These are phyloP conservation scores for Orthosia gracilis DNA, from an alignment of 2,888 invertebrate species.

Conservation along the genomic window DNA sequence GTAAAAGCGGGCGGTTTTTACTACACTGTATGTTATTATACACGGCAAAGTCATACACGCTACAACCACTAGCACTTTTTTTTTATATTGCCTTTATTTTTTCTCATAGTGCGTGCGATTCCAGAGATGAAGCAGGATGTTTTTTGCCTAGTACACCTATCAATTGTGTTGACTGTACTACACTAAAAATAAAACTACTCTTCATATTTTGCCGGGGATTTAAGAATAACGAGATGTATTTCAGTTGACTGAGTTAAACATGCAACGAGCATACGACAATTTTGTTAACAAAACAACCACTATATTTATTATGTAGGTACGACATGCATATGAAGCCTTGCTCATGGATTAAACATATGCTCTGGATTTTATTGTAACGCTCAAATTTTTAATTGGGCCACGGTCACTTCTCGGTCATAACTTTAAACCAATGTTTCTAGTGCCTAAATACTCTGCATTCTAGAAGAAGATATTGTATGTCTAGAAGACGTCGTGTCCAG, in stretches of 20 bases:
- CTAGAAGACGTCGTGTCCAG: too few species aligned
- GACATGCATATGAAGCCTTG: conserved; percentile 9
- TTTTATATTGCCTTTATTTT: not conserved
- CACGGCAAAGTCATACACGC: too few species aligned
- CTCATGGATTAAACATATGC: conserved; percentile 22
- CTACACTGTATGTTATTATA: too few species aligned
- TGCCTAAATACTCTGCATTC: too few species aligned
- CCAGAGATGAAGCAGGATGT: not conserved
- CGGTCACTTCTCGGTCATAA: not conserved
- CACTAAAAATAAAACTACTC: not conserved
- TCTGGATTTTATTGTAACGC: conserved; percentile 19
- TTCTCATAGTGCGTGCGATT: not conserved
- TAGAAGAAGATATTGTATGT: too few species aligned
- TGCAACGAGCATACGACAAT: conserved; percentile 2
- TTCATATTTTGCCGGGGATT: not conserved
- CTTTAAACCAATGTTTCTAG: conserved; percentile 2
- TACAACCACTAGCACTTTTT: not conserved
- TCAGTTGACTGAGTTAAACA: conserved; percentile 2
- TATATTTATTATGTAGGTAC: conserved; percentile 21
- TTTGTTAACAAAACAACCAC: conserved; percentile 10
- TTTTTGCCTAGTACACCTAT: not conserved
- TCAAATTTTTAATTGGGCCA: conserved; percentile 3
- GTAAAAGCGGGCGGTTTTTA: not conserved
- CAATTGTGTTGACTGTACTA: not conserved
- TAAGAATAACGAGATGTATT: not conserved